Conservation (phyloP, 2,888 invertebrate species). For the Cinara cedri region DNA sequence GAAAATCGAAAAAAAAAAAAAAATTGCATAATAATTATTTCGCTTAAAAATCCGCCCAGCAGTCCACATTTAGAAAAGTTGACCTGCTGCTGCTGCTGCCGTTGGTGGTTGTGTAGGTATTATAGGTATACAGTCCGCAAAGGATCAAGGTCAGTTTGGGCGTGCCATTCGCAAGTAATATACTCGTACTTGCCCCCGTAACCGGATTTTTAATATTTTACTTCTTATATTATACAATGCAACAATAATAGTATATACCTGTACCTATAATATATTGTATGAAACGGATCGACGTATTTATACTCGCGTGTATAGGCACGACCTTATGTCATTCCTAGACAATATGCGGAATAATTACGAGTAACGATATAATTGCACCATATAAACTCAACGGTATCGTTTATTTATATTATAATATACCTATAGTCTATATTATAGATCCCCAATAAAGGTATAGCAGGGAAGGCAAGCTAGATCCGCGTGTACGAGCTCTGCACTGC, state of each 20-base stretch:
- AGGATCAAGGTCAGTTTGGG: constrained; percentile 54
- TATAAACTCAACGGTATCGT: constrained; percentile 20
- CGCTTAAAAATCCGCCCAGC: constrained; percentile 43
- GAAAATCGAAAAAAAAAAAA: background rate
- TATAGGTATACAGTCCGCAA: constrained; percentile 1
- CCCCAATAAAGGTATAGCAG: constrained; percentile 22
- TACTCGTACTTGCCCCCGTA: constrained; percentile 34
- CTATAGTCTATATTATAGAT: background rate
- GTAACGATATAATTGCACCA: constrained; percentile 26
- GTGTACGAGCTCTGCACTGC: no score
- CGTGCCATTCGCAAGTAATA: constrained; percentile 16
- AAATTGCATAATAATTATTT: constrained; percentile 27
- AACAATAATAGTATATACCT: background rate
- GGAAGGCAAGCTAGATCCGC: constrained; percentile 28
- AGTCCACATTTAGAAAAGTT: constrained; percentile 42
- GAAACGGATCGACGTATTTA: constrained; percentile 3
- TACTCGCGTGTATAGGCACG: background rate
- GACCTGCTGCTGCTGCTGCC: constrained; percentile 20
- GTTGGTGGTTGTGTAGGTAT: no score
- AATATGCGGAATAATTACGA: constrained; percentile 28
- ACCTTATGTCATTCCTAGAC: constrained; percentile 44
- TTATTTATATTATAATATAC: no score
- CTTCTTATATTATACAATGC: constrained; percentile 8
- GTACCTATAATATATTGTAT: background rate
- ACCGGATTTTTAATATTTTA: constrained; percentile 49